A percentile compares a stretch with the other conserved stretches of the same genome.
Conservation (phyloP, 1,140 invertebrate genomes). For the Drosophila ananassae region DNA sequence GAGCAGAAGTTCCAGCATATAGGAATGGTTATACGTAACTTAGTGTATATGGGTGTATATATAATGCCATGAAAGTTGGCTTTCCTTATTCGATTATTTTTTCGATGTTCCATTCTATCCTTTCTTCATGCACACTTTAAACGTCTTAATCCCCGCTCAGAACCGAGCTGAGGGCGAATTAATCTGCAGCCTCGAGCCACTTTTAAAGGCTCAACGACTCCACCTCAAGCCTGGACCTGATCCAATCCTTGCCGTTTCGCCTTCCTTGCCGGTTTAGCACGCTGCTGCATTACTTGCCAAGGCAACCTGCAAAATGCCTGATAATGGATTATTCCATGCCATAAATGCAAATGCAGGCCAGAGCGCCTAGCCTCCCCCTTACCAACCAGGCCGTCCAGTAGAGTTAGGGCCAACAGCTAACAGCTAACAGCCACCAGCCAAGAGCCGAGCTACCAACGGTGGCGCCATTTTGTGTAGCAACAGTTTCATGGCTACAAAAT, state of each 20-base stretch:
- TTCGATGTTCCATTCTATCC: not conserved
- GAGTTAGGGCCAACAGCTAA: constrained; percentile 26
- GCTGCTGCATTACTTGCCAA: constrained; percentile 75
- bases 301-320: constrained; percentile 81
- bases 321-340: constrained; percentile 81
- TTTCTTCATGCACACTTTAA: constrained; percentile 25
- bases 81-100: not conserved
- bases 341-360: constrained; percentile 77
- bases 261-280: constrained; percentile 41
- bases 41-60: not conserved
- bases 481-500: constrained; percentile 63
- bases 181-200: constrained; percentile 65
- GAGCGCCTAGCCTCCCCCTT: constrained; percentile 34
- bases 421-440: not conserved
- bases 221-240: constrained; percentile 12
- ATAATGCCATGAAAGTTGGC: not conserved
- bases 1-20: too few species aligned
- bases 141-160: constrained; percentile 56
- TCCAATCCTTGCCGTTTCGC: constrained; percentile 8
- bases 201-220: constrained; percentile 71
- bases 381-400: constrained; percentile 28
- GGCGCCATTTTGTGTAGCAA: constrained; percentile 78
- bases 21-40: not conserved
- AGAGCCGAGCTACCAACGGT: constrained; percentile 46
- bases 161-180: constrained; percentile 50